phyloP scores from a whole-genome alignment of 64 coral and sea anemone species.

The Montipora efflorescens region DNA sequence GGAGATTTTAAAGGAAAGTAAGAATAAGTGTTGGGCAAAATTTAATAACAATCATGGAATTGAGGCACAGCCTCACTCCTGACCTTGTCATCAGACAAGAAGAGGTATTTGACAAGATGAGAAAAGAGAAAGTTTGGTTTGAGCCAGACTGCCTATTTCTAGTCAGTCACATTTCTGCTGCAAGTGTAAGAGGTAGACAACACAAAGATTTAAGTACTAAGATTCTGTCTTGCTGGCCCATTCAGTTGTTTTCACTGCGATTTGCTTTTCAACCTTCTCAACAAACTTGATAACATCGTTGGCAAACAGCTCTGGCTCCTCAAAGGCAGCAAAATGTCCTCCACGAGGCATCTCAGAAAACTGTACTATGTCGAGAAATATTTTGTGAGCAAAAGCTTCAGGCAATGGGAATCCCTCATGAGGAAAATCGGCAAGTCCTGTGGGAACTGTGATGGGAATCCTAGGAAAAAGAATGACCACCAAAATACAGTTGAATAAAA shows the following conservation, averaged over 20 bases:
- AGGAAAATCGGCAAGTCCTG: conserved; percentile 82
- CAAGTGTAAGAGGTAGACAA: not conserved
- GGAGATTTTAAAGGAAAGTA: no score
- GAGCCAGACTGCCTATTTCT: no score
- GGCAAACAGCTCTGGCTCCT: conserved; percentile 74
- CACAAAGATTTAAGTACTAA: not conserved
- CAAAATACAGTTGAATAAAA: no score
- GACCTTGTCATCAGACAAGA: no score
- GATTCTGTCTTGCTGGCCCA: not conserved
- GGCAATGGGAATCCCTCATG: conserved; percentile 48
- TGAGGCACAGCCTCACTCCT: no score
- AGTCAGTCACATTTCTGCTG: no score
- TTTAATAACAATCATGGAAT: no score
- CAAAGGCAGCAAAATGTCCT: conserved; percentile 92
- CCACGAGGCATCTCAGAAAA: conserved; percentile 83
- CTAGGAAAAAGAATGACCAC: conserved; percentile 13
- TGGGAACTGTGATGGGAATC: conserved; percentile 48
- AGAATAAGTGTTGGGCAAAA: no score
- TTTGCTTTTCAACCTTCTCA: conserved; percentile 69
- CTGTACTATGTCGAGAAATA: conserved; percentile 74
- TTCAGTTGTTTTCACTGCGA: not conserved
- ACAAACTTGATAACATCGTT: conserved; percentile 84
- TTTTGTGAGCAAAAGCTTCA: conserved; percentile 32
- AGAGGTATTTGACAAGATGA: no score
- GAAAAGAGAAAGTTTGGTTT: no score